Base-by-base conservation (phyloP, 2,888 invertebrate genomes). In the Drymonia ruficornis region DNA sequence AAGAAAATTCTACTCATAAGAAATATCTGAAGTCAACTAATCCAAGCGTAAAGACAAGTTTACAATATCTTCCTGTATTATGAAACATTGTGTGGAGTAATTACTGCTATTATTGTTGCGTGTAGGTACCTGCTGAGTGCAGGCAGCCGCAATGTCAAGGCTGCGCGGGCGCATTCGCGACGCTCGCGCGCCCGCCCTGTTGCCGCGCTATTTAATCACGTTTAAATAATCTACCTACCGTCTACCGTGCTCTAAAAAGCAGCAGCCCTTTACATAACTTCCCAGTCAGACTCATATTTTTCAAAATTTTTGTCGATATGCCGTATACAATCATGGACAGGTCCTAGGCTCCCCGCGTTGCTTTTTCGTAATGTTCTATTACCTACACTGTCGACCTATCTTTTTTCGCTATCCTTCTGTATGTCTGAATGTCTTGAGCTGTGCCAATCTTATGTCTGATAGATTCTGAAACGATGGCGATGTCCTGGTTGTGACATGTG, bases 91-190 rank as follows among this genome's bases (percentile, higher is more conserved):
- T n/a, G n/a, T n/a, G n/a, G n/a, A n/a, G n/a, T n/a, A n/a, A n/a
- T n/a, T n/a, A n/a, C n/a, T n/a, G n/a, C n/a, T n/a, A n/a, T n/a
- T n/a, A n/a, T n/a, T n/a, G n/a, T n/a, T n/a, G n/a, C n/a, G n/a
- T n/a, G n/a, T n/a, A n/a, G n/a, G n/a, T n/a, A n/a, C n/a, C n/a
- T n/a, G n/a, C n/a, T n/a, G n/a, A n/a, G n/a, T n/a, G n/a, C n/a
- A n/a, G n/a, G n/a, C n/a, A n/a, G n/a, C n/a, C n/a, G 43, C 71
- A 70, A 63, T 68, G 68, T 55, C 65, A 72, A 68, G 66, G 68
- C 49, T 59, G 58, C 52, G 53, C 56, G 43, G 46, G 53, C 58
- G 68, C 56, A 66, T 40, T 49, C 46, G 47, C 47, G 28, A 34
- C 55, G 28, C 52, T 28, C 49, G 48, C 47, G 44, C 44, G 28